Evolutionary conservation across 2,113 vertebrate genomes (phyloP).

Genomic region (Garra rufa): DNA sequence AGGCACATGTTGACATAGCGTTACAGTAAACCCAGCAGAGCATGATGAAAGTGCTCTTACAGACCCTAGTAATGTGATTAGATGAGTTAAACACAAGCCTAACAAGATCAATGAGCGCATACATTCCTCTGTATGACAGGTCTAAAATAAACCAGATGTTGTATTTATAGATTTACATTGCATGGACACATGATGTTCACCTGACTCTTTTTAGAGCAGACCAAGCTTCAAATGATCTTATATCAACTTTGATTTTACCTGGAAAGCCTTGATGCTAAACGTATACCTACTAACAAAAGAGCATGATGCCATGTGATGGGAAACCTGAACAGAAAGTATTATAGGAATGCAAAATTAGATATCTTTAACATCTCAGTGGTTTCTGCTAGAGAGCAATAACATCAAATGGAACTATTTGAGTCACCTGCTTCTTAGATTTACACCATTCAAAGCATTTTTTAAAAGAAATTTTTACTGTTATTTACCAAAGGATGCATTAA

Average conservation of each 20-base stretch:
- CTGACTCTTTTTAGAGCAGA: background rate
- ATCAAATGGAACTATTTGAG: background rate
- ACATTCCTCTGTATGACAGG: conserved; percentile 34
- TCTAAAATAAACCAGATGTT: conserved; percentile 37
- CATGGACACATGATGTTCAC: conserved; percentile 33
- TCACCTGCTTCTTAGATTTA: background rate
- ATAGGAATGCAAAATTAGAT: background rate
- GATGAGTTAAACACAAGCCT: conserved; percentile 41
- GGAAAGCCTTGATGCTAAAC: background rate
- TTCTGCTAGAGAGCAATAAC: background rate
- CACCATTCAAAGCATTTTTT: background rate
- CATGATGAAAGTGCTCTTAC: conserved; percentile 40
- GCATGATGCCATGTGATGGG: background rate
- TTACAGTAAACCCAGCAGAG: conserved; percentile 60
- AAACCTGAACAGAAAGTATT: background rate
- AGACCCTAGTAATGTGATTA: conserved; percentile 44
- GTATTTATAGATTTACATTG: conserved; percentile 57
- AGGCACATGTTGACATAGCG: conserved; percentile 44
- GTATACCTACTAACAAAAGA: background rate
- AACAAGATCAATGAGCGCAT: conserved; percentile 50
- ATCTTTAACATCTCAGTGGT: background rate
- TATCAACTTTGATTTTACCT: background rate
- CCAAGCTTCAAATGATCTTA: background rate
- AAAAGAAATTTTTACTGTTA: background rate
- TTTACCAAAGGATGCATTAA: background rate